phyloP scores from a whole-genome alignment of 2,888 invertebrate species.

The Antheraea assamensis region DNA sequence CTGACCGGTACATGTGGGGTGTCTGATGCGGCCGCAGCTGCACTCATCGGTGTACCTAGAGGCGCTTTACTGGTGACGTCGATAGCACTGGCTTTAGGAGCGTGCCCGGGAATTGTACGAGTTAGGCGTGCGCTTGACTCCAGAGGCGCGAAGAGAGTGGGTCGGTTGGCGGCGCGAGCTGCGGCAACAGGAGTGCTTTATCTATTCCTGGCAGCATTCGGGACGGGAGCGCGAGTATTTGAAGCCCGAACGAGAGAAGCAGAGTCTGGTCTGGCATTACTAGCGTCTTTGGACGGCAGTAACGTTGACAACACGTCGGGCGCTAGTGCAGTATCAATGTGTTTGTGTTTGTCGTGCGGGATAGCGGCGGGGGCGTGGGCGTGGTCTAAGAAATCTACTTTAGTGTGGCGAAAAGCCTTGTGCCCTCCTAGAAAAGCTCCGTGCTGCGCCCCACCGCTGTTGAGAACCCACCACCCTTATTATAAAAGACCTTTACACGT shows the following conservation, averaged over 20 bases:
- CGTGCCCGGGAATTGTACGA: constrained; percentile 88
- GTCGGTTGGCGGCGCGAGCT: constrained; percentile 88
- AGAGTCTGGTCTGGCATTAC: constrained; percentile 66
- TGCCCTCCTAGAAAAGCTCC: constrained; percentile 73
- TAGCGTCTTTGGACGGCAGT: constrained; percentile 76
- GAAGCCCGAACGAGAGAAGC: constrained; percentile 79
- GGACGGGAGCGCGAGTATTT: constrained; percentile 87
- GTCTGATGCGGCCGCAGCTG: constrained; percentile 80
- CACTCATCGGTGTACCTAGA: constrained; percentile 84
- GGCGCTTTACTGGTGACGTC: constrained; percentile 85
- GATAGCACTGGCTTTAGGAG: constrained; percentile 86
- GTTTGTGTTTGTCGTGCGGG: constrained; percentile 84
- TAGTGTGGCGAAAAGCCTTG: constrained; percentile 83
- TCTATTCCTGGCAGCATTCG: constrained; percentile 86
- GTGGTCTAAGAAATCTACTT: constrained; percentile 81
- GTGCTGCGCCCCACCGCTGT: constrained; percentile 64
- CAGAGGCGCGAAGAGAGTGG: constrained; percentile 85
- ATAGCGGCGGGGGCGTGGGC: constrained; percentile 86
- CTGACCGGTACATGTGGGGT: constrained; percentile 93
- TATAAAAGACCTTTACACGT: constrained; percentile 73
- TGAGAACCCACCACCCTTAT: constrained; percentile 63
- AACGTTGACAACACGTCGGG: constrained; percentile 47
- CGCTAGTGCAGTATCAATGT: constrained; percentile 77
- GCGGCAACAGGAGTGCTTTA: constrained; percentile 91
- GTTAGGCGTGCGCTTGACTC: constrained; percentile 83